Conservation (phyloP, 2,797 vertebrate species). For the Pteronotus mesoamericanus region DNA sequence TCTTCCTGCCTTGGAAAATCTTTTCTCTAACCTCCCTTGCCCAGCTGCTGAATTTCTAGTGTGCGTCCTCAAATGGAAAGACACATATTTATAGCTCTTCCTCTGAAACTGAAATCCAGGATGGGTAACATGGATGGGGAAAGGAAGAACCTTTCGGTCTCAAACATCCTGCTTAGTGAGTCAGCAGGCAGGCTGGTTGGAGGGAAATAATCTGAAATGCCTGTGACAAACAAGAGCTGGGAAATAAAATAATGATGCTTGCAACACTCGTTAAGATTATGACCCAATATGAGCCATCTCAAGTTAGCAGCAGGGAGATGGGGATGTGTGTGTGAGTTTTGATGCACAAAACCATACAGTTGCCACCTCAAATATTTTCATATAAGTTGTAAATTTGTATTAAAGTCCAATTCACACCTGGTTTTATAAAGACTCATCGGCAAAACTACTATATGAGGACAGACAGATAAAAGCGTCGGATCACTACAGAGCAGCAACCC, state of each 20-base stretch:
- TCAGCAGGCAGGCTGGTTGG: not conserved
- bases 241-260: not conserved
- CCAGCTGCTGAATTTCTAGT: constrained; percentile 38
- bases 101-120: constrained; percentile 43
- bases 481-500: not conserved
- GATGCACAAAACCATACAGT: not conserved
- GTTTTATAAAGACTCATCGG: not conserved
- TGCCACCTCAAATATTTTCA: not conserved
- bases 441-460: not conserved
- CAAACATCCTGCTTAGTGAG: constrained; percentile 26
- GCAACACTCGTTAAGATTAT: not conserved
- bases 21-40: constrained; percentile 41
- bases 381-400: not conserved
- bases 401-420: not conserved
- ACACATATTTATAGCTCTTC: constrained; percentile 40
- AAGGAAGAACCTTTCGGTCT: not conserved
- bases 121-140: not conserved
- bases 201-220: not conserved
- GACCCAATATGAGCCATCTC: not conserved
- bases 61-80: constrained; percentile 58
- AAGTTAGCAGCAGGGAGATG: not conserved
- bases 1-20: not conserved
- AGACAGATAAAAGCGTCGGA: not conserved
- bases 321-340: not conserved
- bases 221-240: not conserved